These are phyloP conservation scores for Menura novaehollandiae DNA, from an alignment of 2,113 vertebrate genomes.

Conservation along the genomic window DNA sequence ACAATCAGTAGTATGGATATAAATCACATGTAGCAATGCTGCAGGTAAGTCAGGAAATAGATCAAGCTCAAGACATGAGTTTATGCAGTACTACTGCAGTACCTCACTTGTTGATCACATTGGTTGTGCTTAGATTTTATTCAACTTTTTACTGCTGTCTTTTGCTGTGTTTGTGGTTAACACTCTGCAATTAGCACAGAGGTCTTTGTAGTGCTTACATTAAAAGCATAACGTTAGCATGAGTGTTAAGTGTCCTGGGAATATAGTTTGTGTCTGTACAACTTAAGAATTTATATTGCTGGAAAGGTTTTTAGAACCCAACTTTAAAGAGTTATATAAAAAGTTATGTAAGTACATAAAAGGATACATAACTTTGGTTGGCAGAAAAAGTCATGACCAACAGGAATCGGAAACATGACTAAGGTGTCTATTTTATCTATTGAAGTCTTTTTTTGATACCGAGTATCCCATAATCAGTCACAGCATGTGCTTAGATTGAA, in stretches of 20 bases:
- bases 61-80: not conserved
- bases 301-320: not conserved
- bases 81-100: not conserved
- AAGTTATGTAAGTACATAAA: not conserved
- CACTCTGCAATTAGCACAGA: not conserved
- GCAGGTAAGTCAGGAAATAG: not conserved
- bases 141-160: not conserved
- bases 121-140: not conserved
- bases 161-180: not conserved
- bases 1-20: not conserved
- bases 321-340: not conserved
- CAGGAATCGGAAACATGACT: not conserved
- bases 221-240: slow-evolving; percentile 15
- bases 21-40: not conserved
- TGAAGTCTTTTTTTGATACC: not conserved
- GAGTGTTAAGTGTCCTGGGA: not conserved
- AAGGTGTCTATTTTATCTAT: not conserved
- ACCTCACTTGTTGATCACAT: not conserved
- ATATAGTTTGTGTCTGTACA: not conserved
- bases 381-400: not conserved
- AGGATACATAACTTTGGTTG: not conserved
- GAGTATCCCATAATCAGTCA: not conserved
- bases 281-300: slow-evolving; percentile 13
- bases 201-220: not conserved
- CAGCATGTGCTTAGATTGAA: not conserved